These are phyloP conservation scores for Callionymus lyra DNA, from an alignment of 2,113 vertebrate species.

Conservation along the genomic window DNA sequence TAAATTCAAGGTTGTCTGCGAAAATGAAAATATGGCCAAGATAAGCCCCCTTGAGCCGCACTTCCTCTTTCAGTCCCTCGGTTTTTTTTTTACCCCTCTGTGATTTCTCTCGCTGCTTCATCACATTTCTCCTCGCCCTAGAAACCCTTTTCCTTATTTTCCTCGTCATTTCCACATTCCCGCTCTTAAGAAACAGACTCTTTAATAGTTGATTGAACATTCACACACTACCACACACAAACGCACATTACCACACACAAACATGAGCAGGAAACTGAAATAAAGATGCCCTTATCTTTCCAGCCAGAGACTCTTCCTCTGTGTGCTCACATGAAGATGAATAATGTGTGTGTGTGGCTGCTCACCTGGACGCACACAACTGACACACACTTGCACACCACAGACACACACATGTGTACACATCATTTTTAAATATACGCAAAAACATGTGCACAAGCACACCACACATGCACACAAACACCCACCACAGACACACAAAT, in stretches of 20 bases:
- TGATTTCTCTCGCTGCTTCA: conserved; percentile 17
- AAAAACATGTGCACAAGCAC: too few species aligned
- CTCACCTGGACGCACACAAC: conserved; percentile 6
- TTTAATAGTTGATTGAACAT: conserved; percentile 40
- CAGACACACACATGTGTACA: too few species aligned
- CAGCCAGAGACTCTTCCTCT: conserved; percentile 58
- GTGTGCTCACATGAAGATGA: conserved; percentile 61
- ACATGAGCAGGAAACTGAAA: conserved; percentile 36
- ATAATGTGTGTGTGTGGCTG: conserved; percentile 62
- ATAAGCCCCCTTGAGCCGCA: conserved; percentile 16
- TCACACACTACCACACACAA: conserved; percentile 23
- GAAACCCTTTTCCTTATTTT: conserved; percentile 14
- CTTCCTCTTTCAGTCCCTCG: conserved; percentile 10
- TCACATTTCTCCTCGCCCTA: conserved; percentile 17
- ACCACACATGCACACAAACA: too few species aligned
- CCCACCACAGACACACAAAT: too few species aligned
- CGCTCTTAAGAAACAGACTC: conserved; percentile 26
- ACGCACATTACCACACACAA: too few species aligned
- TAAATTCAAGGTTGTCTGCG: conserved; percentile 25
- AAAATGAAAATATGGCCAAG: conserved; percentile 36
- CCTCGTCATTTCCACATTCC: conserved; percentile 10
- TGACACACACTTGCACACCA: not conserved
- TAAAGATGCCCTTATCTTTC: conserved; percentile 62
- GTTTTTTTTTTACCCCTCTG: conserved; percentile 9
- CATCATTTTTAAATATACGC: too few species aligned